Evolutionary conservation across 2,797 vertebrate species (phyloP).

Genomic region (Oreonectes daqikongensis): DNA sequence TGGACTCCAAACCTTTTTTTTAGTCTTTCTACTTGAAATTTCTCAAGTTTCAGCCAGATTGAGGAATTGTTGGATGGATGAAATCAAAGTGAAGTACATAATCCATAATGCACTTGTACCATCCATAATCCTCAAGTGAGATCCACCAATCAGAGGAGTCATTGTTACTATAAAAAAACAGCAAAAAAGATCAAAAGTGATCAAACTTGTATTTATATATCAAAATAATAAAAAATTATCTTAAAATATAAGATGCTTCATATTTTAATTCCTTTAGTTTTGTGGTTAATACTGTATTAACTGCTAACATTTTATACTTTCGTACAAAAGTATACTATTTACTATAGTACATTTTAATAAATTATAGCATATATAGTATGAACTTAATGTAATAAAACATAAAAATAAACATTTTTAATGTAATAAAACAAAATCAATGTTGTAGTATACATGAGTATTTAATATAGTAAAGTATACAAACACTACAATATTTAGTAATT

Average conservation of each 20-base stretch:
- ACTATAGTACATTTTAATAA: too few relatives aligned
- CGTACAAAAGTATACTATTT: too few relatives aligned
- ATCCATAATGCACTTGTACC: too few relatives aligned
- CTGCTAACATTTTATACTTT: too few relatives aligned
- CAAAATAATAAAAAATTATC: not conserved
- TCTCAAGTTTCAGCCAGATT: not conserved
- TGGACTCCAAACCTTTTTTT: constrained; percentile 2
- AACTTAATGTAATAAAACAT: too few relatives aligned
- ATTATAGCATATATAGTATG: too few relatives aligned
- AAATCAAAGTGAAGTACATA: not conserved
- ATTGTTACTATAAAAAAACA: not conserved
- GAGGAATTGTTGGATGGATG: not conserved
- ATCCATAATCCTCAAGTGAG: not conserved
- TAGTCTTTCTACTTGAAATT: not conserved
- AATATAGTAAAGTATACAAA: too few relatives aligned
- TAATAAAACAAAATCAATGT: too few relatives aligned
- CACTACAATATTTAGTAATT: too few relatives aligned
- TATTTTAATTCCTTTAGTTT: not conserved
- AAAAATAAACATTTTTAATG: too few relatives aligned
- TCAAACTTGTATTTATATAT: not conserved
- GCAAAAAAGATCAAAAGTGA: not conserved
- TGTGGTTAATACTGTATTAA: not conserved
- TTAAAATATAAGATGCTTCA: not conserved
- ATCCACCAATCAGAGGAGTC: not conserved
- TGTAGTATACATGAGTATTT: too few relatives aligned